Percentiles rank a stretch among this genome's conserved stretches.
These are phyloP conservation scores for Atrina japonica DNA, from an alignment of 2,888 invertebrate species.

Conservation along the genomic window DNA sequence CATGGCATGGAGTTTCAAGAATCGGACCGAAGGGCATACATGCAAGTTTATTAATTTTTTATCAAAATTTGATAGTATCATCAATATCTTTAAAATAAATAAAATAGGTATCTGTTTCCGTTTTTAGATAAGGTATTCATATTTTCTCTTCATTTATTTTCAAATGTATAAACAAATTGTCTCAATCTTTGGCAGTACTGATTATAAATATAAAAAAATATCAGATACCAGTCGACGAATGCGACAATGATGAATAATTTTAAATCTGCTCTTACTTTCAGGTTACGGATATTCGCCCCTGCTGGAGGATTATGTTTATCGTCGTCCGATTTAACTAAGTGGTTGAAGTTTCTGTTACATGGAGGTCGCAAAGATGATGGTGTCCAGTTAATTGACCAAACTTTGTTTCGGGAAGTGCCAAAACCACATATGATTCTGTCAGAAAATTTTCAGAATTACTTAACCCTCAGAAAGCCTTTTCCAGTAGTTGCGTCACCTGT, in stretches of 20 bases:
- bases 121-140: background rate
- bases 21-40: too few species aligned
- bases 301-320: slow-evolving; percentile 71
- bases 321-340: slow-evolving; percentile 70
- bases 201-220: too few species aligned
- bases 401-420: slow-evolving; percentile 42
- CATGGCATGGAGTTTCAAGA: too few species aligned
- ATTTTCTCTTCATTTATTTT: background rate
- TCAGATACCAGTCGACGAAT: too few species aligned
- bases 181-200: too few species aligned
- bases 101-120: background rate
- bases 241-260: background rate
- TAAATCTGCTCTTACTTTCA: slow-evolving; percentile 34
- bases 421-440: slow-evolving; percentile 27
- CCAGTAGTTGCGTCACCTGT: slow-evolving; percentile 51
- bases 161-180: background rate
- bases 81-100: background rate
- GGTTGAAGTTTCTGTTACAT: slow-evolving; percentile 64
- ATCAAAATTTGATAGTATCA: slow-evolving; percentile 10
- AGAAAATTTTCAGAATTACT: slow-evolving; percentile 11
- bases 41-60: too few species aligned
- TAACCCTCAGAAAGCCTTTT: slow-evolving; percentile 43
- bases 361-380: slow-evolving; percentile 52
- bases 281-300: slow-evolving; percentile 57
- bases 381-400: slow-evolving; percentile 31